Evolutionary conservation across 53 echinoderm and acorn worm species (phyloP).

Genomic region (Mesocentrotus franciscanus): DNA sequence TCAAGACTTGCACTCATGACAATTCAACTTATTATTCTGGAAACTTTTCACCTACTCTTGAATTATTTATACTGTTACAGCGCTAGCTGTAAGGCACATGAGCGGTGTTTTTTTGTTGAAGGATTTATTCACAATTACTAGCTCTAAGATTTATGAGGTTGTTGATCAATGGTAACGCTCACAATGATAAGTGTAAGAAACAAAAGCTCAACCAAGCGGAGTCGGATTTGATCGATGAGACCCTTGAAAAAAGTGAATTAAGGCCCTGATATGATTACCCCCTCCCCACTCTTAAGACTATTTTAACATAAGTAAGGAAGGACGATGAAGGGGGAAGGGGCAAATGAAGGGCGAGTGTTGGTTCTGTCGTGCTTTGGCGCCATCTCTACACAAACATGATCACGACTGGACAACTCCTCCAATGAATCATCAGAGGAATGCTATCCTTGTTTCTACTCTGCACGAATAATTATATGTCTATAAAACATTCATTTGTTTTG

Average conservation of each 20-base stretch:
- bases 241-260: conserved; percentile 29
- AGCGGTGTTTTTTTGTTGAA: not conserved
- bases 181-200: not conserved
- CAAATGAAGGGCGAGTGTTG: not conserved
- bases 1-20: too few species aligned
- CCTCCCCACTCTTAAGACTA: not conserved
- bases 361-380: not conserved
- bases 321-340: not conserved
- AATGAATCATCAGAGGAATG: not conserved
- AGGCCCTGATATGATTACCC: not conserved
- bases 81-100: too few species aligned
- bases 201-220: not conserved
- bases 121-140: not conserved
- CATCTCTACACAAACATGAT: not conserved
- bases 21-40: too few species aligned
- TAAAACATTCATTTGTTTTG: conserved; percentile 6
- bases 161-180: not conserved
- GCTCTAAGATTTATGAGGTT: not conserved
- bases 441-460: not conserved
- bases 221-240: conserved; percentile 4
- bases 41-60: too few species aligned
- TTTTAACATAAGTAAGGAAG: not conserved
- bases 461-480: not conserved
- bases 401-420: not conserved
- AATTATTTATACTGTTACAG: too few species aligned